Evolutionary conservation across 2,888 invertebrate genomes (phyloP).

Genomic region (Trissolcus brochymenae): DNA sequence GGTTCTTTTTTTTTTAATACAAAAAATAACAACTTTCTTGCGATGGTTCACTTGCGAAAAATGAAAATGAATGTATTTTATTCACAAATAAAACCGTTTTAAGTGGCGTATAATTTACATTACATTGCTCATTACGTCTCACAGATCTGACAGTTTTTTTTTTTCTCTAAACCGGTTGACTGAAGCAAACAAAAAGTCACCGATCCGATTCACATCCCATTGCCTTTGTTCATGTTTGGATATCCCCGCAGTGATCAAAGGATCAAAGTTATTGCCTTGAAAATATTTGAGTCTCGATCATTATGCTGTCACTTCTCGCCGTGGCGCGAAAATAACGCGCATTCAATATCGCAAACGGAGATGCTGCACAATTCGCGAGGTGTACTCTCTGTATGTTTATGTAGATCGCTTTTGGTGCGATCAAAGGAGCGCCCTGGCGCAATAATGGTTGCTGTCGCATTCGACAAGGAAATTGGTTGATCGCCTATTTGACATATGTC

Average conservation of each 20-base stretch:
- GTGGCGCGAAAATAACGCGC: conserved; percentile 34
- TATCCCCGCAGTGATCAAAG: conserved; percentile 36
- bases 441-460: conserved; percentile 52
- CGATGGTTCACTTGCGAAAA: too few relatives aligned
- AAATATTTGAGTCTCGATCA: conserved; percentile 56
- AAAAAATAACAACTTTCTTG: too few relatives aligned
- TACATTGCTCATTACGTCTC: conserved; percentile 21
- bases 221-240: conserved; percentile 53
- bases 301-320: conserved; percentile 51
- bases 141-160: conserved; percentile 16
- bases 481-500: conserved; percentile 54
- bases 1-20: too few relatives aligned
- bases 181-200: conserved; percentile 18
- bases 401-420: conserved; percentile 46
- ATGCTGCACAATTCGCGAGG: conserved; percentile 27
- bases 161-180: conserved; percentile 27
- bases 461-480: conserved; percentile 55
- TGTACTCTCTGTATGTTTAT: conserved; percentile 54
- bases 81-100: background rate
- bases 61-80: too few relatives aligned
- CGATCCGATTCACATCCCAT: conserved; percentile 28
- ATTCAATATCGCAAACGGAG: conserved; percentile 44
- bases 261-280: conserved; percentile 37
- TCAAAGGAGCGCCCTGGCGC: conserved; percentile 54
- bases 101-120: conserved; percentile 42